Base-by-base conservation (phyloP, 2,113 vertebrate species). In the Erpornis zantholeuca region DNA sequence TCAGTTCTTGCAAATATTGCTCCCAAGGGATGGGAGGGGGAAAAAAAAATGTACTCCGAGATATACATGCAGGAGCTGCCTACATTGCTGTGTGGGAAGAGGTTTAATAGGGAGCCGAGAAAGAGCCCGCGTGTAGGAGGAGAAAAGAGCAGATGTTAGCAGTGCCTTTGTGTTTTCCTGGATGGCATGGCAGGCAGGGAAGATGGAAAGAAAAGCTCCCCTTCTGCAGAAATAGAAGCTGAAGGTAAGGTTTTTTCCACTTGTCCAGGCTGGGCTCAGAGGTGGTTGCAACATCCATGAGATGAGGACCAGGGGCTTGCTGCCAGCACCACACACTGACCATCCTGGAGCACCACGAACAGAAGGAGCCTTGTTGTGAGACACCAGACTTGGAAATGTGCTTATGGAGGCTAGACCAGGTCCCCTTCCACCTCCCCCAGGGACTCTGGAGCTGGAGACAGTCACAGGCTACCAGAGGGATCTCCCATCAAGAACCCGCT, bases 111-210 rank as follows among this genome's bases (percentile, higher is more conserved):
- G 81, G 96, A 92, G 81, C 78, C 4, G 54, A 92, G 93, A 96
- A 91, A 45, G 93, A 96, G 82, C 85, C 88, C 44, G 63, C 7
- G 1, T 0, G 94, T 92, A 49, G 96, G 96, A 93, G 85, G 94
- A 91, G 95, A 93, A 86, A 78, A 87, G 93, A 95, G 86, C 95
- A 94, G 93, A 96, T 96, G 94, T 91, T 76, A 80, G 87, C 93
- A 28, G 93, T 31, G 68, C 92, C 91, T 94, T 93, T 93, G 87
- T 95, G 94, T 96, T 96, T 82, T 94, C 90, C 90, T 95, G 92
- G 92, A 40, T 91, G 93, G 83, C 83, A 68, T 1, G 27, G 78
- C 27, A 72, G 73, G 61, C 81, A 82, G 78, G 36, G 54, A 38
- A 80, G 84, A 65, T 28, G 60, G 82, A 77, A 44, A 82, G 86